phyloP scores from a whole-genome alignment of 2,113 vertebrate genomes.

The Indri indri region DNA sequence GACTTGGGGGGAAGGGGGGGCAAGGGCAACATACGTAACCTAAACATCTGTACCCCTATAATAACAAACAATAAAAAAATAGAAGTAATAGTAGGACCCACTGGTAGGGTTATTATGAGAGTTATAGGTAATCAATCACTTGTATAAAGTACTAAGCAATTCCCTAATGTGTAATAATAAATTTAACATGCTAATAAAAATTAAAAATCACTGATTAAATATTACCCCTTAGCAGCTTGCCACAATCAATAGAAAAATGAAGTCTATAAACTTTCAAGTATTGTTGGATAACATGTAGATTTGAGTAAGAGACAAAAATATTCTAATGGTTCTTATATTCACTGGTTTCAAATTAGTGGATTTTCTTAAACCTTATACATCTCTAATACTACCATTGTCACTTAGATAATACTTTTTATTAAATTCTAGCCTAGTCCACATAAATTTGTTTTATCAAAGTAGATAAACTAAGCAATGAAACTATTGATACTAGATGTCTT shows the following conservation, averaged over 20 bases:
- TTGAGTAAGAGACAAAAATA: not conserved
- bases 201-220: not conserved
- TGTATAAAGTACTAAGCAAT: not conserved
- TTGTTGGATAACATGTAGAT: not conserved
- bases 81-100: not conserved
- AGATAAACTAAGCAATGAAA: not conserved
- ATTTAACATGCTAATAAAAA: not conserved
- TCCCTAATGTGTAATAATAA: not conserved
- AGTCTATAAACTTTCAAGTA: not conserved
- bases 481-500: not conserved
- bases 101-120: not conserved
- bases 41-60: too few species aligned
- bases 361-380: not conserved
- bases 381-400: not conserved
- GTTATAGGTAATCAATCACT: not conserved
- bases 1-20: too few species aligned
- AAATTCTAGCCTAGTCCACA: not conserved
- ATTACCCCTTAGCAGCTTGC: not conserved
- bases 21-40: too few species aligned
- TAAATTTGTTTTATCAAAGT: not conserved
- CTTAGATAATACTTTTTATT: not conserved
- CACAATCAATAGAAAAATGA: constrained; percentile 12
- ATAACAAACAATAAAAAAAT: too few species aligned
- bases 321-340: not conserved
- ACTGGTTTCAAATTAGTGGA: not conserved